These are phyloP conservation scores for Heliothis virescens DNA, from an alignment of 1,140 invertebrate species.

Conservation along the genomic window DNA sequence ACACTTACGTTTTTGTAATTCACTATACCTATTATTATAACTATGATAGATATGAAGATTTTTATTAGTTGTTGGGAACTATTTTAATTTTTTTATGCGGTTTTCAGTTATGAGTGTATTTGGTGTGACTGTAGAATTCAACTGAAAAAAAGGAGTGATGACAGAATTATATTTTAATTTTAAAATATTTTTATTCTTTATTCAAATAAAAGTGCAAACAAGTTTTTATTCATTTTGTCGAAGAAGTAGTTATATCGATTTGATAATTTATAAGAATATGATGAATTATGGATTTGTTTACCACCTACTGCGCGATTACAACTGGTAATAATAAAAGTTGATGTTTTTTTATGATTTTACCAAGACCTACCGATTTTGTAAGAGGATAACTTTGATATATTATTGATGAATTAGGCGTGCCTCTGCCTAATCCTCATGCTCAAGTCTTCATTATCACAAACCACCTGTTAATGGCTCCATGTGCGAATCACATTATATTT, in stretches of 20 bases:
- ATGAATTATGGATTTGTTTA: too few species aligned
- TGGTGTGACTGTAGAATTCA: conserved; percentile 48
- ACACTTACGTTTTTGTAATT: conserved; percentile 34
- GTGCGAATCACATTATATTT: not conserved
- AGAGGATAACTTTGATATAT: not conserved
- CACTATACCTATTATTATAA: conserved; percentile 28
- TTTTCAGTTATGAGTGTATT: conserved; percentile 54
- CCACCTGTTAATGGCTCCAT: conserved; percentile 1
- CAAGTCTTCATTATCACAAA: not conserved
- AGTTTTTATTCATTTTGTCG: not conserved
- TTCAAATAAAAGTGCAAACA: conserved; percentile 8
- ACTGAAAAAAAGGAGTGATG: conserved; percentile 43
- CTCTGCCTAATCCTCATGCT: not conserved
- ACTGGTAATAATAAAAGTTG: too few species aligned
- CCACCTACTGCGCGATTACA: too few species aligned
- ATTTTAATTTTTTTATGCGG: conserved; percentile 59
- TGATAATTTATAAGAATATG: too few species aligned
- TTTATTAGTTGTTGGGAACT: conserved; percentile 36
- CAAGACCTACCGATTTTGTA: too few species aligned
- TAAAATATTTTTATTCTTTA: conserved; percentile 33
- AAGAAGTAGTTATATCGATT: not conserved
- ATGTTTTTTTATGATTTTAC: too few species aligned
- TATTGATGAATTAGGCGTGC: not conserved
- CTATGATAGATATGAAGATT: conserved; percentile 25
- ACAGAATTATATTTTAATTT: conserved; percentile 24